phyloP scores from a whole-genome alignment of 2,888 invertebrate species.

The Torymus aiolomorphi region DNA sequence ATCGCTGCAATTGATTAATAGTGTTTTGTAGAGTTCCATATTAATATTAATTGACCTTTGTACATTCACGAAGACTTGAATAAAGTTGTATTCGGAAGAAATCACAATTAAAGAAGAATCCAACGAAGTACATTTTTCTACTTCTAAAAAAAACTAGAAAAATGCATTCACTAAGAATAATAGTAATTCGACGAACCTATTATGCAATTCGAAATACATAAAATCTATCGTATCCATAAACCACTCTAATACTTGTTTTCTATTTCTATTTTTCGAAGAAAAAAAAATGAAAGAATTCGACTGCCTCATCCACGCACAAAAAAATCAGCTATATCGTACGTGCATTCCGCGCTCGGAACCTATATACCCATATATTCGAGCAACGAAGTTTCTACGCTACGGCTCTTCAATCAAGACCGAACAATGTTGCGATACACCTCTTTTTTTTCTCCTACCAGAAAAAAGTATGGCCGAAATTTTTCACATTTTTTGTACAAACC shows the following conservation, averaged over 20 bases:
- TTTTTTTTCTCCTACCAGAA: constrained; percentile 6
- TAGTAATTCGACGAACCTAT: no score
- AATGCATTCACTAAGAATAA: no score
- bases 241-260: constrained; percentile 23
- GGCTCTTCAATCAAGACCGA: constrained; percentile 38
- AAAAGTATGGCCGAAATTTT: constrained; percentile 26
- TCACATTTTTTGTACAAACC: constrained; percentile 34
- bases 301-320: constrained; percentile 1
- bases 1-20: no score
- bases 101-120: constrained; percentile 15
- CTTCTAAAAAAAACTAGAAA: not conserved
- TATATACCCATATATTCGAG: not conserved
- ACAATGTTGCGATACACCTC: not conserved
- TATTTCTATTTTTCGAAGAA: not conserved
- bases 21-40: no score
- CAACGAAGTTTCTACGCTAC: constrained; percentile 19
- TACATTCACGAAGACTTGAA: not conserved
- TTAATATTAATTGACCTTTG: constrained; percentile 1
- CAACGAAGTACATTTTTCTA: no score
- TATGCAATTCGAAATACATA: no score
- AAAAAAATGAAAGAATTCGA: constrained; percentile 6
- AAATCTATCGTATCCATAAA: not conserved
- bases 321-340: no score
- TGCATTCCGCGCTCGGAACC: no score
- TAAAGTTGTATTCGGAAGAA: constrained; percentile 8